Conservation (phyloP, 1,140 invertebrate species). For the Sycobia sp. region DNA sequence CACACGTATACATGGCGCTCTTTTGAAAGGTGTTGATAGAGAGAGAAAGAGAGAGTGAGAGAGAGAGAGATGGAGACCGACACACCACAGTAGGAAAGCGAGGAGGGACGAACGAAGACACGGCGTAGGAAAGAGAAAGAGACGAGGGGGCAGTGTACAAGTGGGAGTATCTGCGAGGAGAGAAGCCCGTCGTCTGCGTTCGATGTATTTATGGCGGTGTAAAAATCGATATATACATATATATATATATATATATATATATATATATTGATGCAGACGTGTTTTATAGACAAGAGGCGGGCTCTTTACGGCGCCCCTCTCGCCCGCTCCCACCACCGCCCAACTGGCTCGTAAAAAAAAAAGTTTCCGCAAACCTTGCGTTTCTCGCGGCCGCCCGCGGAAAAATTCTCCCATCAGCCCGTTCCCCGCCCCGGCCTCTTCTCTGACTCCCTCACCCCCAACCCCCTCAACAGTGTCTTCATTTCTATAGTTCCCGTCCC, state of each 20-base stretch:
- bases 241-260: too few species aligned
- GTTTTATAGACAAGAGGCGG: constrained; percentile 18
- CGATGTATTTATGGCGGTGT: constrained; percentile 19
- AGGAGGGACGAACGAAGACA: too few species aligned
- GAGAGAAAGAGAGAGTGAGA: background rate
- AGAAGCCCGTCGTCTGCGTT: constrained; percentile 12
- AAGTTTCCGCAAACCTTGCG: constrained; percentile 15
- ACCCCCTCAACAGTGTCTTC: too few species aligned
- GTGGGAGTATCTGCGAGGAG: too few species aligned
- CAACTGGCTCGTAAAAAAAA: constrained; percentile 19
- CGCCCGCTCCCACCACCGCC: too few species aligned
- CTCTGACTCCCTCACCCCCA: background rate
- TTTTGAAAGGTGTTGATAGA: too few species aligned
- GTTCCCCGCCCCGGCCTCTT: background rate
- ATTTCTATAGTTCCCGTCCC: too few species aligned
- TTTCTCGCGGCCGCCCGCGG: constrained; percentile 2
- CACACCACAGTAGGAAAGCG: background rate
- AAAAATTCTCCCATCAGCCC: too few species aligned
- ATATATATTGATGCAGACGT: constrained; percentile 22
- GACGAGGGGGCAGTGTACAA: too few species aligned
- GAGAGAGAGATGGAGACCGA: background rate
- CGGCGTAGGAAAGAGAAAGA: too few species aligned
- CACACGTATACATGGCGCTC: too few species aligned
- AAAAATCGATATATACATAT: too few species aligned
- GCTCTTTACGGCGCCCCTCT: constrained; percentile 2